Evolutionary conservation across 2,888 invertebrate species (phyloP).

Genomic region (Argyra leucocephala): DNA sequence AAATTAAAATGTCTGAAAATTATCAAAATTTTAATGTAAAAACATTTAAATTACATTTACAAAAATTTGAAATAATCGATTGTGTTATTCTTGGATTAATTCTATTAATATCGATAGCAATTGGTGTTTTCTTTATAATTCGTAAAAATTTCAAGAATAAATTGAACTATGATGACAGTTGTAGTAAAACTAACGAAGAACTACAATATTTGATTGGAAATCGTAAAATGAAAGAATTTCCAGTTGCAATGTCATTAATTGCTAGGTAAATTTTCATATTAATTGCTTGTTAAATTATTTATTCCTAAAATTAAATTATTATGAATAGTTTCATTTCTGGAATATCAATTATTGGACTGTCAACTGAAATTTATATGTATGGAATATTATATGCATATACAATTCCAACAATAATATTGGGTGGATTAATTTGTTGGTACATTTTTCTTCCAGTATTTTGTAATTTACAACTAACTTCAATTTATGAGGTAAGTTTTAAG

Average conservation of each 20-base stretch:
- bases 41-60: constrained; percentile 46
- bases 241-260: constrained; percentile 74
- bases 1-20: too few species aligned
- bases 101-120: constrained; percentile 63
- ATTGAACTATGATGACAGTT: background rate
- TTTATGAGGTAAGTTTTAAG: constrained; percentile 55
- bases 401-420: constrained; percentile 33
- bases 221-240: constrained; percentile 70
- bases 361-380: constrained; percentile 68
- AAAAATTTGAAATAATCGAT: constrained; percentile 61
- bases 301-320: background rate
- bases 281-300: background rate
- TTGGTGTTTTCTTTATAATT: constrained; percentile 76
- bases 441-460: constrained; percentile 63
- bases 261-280: constrained; percentile 53
- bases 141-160: constrained; percentile 42
- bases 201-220: constrained; percentile 73
- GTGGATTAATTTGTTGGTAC: constrained; percentile 49
- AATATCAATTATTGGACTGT: constrained; percentile 64
- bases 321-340: constrained; percentile 58
- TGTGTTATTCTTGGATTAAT: constrained; percentile 71
- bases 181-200: constrained; percentile 35
- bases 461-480: constrained; percentile 59
- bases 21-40: constrained; percentile 31
- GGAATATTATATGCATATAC: constrained; percentile 64